phyloP scores from a whole-genome alignment of 2,113 vertebrate species.

The Candoia aspera region DNA sequence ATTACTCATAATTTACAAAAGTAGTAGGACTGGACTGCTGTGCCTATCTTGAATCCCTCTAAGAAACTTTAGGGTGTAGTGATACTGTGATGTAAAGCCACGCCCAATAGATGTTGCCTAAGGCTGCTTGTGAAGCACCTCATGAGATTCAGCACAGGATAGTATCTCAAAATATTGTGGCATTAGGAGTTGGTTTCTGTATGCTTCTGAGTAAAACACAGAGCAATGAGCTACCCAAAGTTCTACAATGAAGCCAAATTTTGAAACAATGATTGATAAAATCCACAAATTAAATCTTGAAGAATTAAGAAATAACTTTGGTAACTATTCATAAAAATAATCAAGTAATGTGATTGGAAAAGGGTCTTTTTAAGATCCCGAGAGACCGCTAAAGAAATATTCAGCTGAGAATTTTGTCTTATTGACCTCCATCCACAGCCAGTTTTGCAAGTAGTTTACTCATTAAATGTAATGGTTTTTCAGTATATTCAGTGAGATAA shows the following conservation, averaged over 20 bases:
- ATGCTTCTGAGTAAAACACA: background rate
- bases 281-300: background rate
- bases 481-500: background rate
- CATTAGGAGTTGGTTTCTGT: conserved; percentile 7
- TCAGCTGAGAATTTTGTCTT: background rate
- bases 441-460: background rate
- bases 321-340: background rate
- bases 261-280: background rate
- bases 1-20: conserved; percentile 63
- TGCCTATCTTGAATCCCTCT: conserved; percentile 51
- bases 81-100: conserved; percentile 67
- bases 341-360: background rate
- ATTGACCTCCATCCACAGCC: background rate
- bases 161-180: conserved; percentile 59
- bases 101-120: conserved; percentile 66
- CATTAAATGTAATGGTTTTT: background rate
- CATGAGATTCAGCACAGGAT: conserved; percentile 66
- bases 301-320: background rate
- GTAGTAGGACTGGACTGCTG: conserved; percentile 56
- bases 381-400: background rate
- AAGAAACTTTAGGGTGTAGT: conserved; percentile 62
- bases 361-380: background rate
- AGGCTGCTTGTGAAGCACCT: conserved; percentile 54
- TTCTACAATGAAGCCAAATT: background rate
- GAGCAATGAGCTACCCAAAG: background rate